Evolutionary conservation across 1,140 invertebrate genomes (phyloP).

Genomic region (Cataglyphis hispanica): DNA sequence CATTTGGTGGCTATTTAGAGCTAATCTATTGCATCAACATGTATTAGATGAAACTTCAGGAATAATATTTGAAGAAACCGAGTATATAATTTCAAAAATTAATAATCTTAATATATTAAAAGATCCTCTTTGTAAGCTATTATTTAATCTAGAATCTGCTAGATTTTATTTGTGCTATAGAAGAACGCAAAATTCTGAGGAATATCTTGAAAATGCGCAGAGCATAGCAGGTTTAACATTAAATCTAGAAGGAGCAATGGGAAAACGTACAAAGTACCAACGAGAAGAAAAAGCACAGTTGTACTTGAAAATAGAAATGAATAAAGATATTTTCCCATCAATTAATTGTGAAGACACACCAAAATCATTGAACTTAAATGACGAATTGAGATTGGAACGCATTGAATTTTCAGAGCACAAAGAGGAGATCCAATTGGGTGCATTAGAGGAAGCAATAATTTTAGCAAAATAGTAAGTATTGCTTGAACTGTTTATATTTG

Average conservation of each 20-base stretch:
- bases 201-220: conserved; percentile 89
- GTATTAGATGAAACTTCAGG: conserved; percentile 91
- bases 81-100: conserved; percentile 87
- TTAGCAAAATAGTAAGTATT: conserved; percentile 90
- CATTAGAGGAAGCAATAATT: conserved; percentile 93
- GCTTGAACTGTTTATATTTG: conserved; percentile 16
- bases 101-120: conserved; percentile 80
- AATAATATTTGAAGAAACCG: conserved; percentile 88
- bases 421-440: conserved; percentile 88
- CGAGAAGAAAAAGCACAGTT: conserved; percentile 93
- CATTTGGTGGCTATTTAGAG: conserved; percentile 92
- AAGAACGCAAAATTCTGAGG: conserved; percentile 90
- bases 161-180: conserved; percentile 92
- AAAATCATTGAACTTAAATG: conserved; percentile 90
- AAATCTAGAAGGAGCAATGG: conserved; percentile 90
- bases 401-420: conserved; percentile 90
- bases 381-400: conserved; percentile 94
- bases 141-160: conserved; percentile 92
- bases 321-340: conserved; percentile 81
- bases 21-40: conserved; percentile 91
- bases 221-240: conserved; percentile 89
- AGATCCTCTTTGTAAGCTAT: conserved; percentile 87
- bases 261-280: conserved; percentile 96
- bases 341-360: conserved; percentile 86
- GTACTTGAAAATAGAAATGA: conserved; percentile 89